Evolutionary conservation across 2,888 invertebrate genomes (phyloP).

Genomic region (Hyles lineata): DNA sequence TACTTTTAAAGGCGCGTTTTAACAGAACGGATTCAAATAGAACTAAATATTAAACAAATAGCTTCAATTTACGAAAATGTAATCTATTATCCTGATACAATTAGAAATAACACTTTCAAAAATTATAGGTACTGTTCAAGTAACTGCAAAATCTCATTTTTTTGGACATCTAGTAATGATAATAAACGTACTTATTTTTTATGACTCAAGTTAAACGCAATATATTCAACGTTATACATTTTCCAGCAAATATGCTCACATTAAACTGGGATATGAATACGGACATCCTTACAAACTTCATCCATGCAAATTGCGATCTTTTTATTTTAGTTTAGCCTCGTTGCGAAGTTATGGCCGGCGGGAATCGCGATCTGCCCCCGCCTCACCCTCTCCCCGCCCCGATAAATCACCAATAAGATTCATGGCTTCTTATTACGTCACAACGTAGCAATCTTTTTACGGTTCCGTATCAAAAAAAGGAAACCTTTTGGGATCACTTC

Average conservation of each 20-base stretch:
- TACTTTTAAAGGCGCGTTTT: too few species aligned
- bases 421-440: constrained; percentile 61
- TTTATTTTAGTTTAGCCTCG: constrained; percentile 18
- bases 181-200: too few species aligned
- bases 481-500: too few species aligned
- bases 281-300: neutral
- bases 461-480: constrained; percentile 7
- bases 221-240: neutral
- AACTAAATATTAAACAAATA: too few species aligned
- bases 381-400: constrained; percentile 36
- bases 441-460: constrained; percentile 46
- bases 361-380: constrained; percentile 18
- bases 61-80: too few species aligned
- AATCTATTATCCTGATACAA: too few species aligned
- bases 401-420: constrained; percentile 71
- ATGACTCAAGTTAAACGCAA: neutral
- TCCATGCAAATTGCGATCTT: neutral
- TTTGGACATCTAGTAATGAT: too few species aligned
- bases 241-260: neutral
- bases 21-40: too few species aligned
- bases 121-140: too few species aligned
- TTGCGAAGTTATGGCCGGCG: constrained; percentile 16
- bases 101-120: too few species aligned
- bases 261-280: neutral
- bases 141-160: too few species aligned